These are phyloP conservation scores for Sula dactylatra DNA, from an alignment of 2,113 vertebrate genomes.

Conservation along the genomic window DNA sequence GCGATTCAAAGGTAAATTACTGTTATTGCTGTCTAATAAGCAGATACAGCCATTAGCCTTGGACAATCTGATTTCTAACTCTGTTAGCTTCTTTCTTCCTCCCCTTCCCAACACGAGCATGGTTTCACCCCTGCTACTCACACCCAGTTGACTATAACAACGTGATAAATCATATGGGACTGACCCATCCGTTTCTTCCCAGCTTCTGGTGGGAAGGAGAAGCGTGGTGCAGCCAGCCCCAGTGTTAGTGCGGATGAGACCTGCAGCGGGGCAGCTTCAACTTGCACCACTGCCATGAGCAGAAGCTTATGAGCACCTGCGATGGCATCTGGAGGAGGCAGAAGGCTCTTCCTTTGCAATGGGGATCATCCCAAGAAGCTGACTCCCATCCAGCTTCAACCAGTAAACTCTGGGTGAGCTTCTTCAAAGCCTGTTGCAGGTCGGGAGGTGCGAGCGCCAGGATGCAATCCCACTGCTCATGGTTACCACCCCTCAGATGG, in stretches of 20 bases:
- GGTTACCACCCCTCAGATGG: neutral
- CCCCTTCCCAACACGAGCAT: neutral
- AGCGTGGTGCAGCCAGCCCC: neutral
- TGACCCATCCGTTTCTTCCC: neutral
- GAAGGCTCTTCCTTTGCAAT: neutral
- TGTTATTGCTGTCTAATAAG: neutral
- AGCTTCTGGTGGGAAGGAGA: neutral
- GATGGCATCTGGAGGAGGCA: neutral
- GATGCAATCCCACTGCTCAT: fast-evolving
- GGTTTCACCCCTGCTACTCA: neutral
- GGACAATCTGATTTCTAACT: neutral
- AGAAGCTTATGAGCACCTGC: no score
- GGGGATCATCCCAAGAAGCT: neutral
- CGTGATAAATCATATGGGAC: neutral
- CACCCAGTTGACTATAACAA: neutral
- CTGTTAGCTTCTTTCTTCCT: neutral
- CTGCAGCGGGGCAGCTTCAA: neutral
- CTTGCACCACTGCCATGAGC: neutral
- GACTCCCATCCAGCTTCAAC: neutral
- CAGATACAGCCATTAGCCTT: neutral
- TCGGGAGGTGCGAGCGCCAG: fast-evolving
- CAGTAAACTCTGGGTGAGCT: neutral
- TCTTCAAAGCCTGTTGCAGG: neutral
- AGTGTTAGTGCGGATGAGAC: fast-evolving
- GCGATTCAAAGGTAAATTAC: conserved; percentile 1